phyloP scores from a whole-genome alignment of 2,888 invertebrate genomes.

The Amiota minor region DNA sequence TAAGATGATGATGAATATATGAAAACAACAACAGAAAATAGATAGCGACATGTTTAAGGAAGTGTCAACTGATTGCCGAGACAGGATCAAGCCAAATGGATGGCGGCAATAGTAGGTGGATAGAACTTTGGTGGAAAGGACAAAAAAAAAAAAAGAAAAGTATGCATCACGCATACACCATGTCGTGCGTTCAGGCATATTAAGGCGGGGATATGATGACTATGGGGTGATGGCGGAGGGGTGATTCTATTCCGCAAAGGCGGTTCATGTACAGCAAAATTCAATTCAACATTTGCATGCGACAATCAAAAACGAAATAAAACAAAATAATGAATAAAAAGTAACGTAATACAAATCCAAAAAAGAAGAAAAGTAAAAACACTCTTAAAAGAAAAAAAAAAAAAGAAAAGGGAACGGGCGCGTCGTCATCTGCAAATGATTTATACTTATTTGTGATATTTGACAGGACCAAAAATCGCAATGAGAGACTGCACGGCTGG shows the following conservation, averaged over 20 bases:
- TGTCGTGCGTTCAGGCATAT: too few relatives aligned
- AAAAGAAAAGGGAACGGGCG: constrained; percentile 42
- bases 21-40: constrained; percentile 44
- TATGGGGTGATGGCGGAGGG: not conserved
- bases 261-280: too few relatives aligned
- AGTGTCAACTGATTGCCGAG: constrained; percentile 66
- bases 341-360: constrained; percentile 3
- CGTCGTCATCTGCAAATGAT: constrained; percentile 63
- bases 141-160: not conserved
- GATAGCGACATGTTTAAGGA: constrained; percentile 65
- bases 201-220: too few relatives aligned
- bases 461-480: constrained; percentile 36
- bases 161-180: not conserved
- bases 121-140: not conserved
- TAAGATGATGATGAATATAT: constrained; percentile 12
- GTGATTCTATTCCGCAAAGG: too few relatives aligned
- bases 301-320: constrained; percentile 62
- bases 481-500: constrained; percentile 21
- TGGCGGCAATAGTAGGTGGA: constrained; percentile 21
- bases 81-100: constrained; percentile 59
- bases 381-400: constrained; percentile 38
- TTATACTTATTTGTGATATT: constrained; percentile 60
- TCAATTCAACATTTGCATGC: not conserved
- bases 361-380: constrained; percentile 26
- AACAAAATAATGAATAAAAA: constrained; percentile 63